phyloP scores from a whole-genome alignment of 2,888 invertebrate genomes.

The Eulithis testata region DNA sequence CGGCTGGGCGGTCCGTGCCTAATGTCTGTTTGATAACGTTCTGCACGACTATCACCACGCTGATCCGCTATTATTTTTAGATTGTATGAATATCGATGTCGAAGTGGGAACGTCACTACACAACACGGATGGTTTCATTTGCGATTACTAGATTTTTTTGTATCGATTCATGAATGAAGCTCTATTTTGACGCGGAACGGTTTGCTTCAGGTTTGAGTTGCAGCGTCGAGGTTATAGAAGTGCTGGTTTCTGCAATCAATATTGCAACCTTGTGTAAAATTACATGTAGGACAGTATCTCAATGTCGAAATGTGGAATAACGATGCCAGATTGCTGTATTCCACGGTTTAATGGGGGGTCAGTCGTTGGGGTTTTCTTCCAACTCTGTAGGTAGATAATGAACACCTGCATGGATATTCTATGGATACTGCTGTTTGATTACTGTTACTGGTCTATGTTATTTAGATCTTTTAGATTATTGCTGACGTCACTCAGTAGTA shows the following conservation, averaged over 20 bases:
- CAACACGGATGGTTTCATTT: slow-evolving; percentile 14
- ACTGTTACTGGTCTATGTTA: neutral
- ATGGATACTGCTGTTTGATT: neutral
- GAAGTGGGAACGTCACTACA: slow-evolving; percentile 28
- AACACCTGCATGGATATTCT: no score
- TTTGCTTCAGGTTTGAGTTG: slow-evolving; percentile 19
- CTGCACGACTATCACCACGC: slow-evolving; percentile 43
- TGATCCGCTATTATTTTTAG: slow-evolving; percentile 75
- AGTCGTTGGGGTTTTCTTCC: neutral
- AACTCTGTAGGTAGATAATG: neutral
- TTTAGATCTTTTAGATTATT: no score
- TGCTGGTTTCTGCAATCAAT: slow-evolving; percentile 55
- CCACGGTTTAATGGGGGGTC: slow-evolving; percentile 9
- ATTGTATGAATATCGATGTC: slow-evolving; percentile 52
- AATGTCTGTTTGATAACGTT: slow-evolving; percentile 75
- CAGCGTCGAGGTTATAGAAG: slow-evolving; percentile 20
- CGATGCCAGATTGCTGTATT: slow-evolving; percentile 28
- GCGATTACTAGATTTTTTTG: slow-evolving; percentile 18
- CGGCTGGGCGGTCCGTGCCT: slow-evolving; percentile 51
- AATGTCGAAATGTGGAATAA: slow-evolving; percentile 47
- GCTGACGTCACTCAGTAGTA: no score
- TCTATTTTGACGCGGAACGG: slow-evolving; percentile 20
- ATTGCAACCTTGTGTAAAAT: slow-evolving; percentile 64
- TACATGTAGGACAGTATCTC: slow-evolving; percentile 43
- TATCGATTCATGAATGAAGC: slow-evolving; percentile 34